These are phyloP conservation scores for Sturnus vulgaris DNA, from an alignment of 2,113 vertebrate species.

Conservation along the genomic window DNA sequence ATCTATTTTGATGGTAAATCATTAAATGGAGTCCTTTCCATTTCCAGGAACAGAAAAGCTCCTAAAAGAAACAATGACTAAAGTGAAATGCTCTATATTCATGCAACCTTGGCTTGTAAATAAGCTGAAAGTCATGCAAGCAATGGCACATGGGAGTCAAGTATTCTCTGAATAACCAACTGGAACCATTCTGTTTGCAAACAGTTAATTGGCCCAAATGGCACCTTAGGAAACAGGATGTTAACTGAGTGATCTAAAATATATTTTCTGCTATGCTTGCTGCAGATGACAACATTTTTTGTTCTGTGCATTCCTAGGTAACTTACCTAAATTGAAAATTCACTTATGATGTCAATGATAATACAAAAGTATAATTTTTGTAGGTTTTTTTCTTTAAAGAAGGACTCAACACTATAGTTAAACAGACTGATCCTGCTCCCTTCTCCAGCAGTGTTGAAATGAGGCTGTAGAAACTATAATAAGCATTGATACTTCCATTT, in stretches of 20 bases:
- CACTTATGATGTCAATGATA: background rate
- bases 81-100: background rate
- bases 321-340: background rate
- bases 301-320: background rate
- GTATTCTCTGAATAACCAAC: background rate
- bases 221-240: background rate
- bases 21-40: conserved; percentile 23
- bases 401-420: background rate
- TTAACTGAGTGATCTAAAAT: background rate
- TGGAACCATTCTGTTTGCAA: background rate
- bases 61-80: background rate
- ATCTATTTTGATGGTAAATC: conserved; percentile 40
- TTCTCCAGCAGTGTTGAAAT: background rate
- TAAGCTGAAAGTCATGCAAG: background rate
- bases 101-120: background rate
- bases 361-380: background rate
- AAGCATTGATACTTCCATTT: background rate
- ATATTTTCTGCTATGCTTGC: background rate
- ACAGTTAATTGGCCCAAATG: background rate
- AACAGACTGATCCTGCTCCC: background rate
- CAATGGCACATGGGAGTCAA: background rate
- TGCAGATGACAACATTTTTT: background rate
- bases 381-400: background rate
- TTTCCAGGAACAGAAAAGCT: conserved; percentile 7
- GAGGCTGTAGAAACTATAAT: background rate